Evolutionary conservation across 2,888 invertebrate genomes (phyloP), one percentile per base, ranked within the genome.

Genomic region (Hoplodrina ambigua): DNA sequence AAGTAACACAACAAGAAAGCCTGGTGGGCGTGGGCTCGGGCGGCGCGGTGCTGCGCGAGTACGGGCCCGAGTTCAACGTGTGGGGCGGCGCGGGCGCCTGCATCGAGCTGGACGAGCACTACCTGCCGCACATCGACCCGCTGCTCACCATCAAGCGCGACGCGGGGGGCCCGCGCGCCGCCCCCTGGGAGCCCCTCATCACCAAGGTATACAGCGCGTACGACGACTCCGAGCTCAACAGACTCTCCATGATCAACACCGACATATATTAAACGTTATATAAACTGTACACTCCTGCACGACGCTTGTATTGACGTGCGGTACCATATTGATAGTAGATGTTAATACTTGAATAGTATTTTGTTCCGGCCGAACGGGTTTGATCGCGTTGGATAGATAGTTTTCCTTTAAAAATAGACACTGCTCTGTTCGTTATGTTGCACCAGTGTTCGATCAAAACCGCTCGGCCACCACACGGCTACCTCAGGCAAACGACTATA

Each of bases 401-500:
- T 68, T 75, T 72, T 73, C 63, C 58, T 69, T 50, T 75, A 66
- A 63, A 74, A 57, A 54, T 59, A 56, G 44, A 55, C 74, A 41
- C 75, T 60, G 69, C 68, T 69, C 67, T 61, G 59, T 69, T 76
- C 19, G 11, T 71, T 67, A 49, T 44, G 69, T 70, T 68, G 25
- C 57, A 63, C 67, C 72, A 69, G 68, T 72, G 65, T 44, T n/a
- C 59, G 68, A 56, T 72, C 73, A 58, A 64, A 65, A 17, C 58
- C 72, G 75, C 61, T 60, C 74, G 75, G 57, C 75, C 79, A 63
- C 65, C 76, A 71, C 72, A 72, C 87, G 89, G 87, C 95, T 95
- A 95, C 95, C 95, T 95, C 95, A 93, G 76, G 82, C 88, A 83
- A 93, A 93, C 90, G 84, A 91, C 82, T 87, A 91, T 91, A 92